Base-by-base conservation (phyloP, 2,113 vertebrate genomes). In the Protobothrops flavoviridis region DNA sequence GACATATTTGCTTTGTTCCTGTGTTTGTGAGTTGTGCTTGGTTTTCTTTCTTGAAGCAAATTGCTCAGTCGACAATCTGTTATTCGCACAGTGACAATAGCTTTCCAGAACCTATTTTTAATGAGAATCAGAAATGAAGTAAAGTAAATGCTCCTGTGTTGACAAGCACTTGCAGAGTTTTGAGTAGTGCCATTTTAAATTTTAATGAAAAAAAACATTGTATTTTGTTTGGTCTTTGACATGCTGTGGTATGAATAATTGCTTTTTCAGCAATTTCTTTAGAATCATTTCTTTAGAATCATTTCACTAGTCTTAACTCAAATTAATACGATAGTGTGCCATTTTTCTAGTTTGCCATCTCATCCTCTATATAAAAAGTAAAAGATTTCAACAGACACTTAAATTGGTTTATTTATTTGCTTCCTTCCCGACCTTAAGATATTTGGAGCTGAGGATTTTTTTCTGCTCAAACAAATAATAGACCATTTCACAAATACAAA, bases 91-190 rank as follows among this genome's bases (percentile, higher is more conserved):
- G 74, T 56, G 55, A 85, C 88, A 93, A 90, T 56, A n/a, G 88
- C 69, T 93, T 93, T 59, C 53, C 43, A 86, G 74, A 45, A 50
- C 43, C 90, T 61, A 90, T 90, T 90, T 56, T 90, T 93, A 93
- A 90, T 86, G 88, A 93, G 90, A 93, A 85, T 85, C 53, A 90
- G 74, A 90, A 93, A 45, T 85, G 61, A 93, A 90, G 39, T 90
- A 52, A 93, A 93, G 85, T 90, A 90, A 93, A 93, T 89, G n/a
- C 8, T 59, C 13, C 7, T 59, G 50, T 61, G 29, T 86, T 90
- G 92, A 61, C 74, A 86, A 85, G 55, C 50, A 89, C 29, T 93
- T 59, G 23, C 29, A 50, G 26, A 50, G 53, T 43, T 61, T 52
- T 90, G 45, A 93, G 29, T 90, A 86, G 12, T 17, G 55, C 45